These are phyloP conservation scores for Himalopsyche japonica DNA, from an alignment of 2,888 invertebrate genomes.

Conservation along the genomic window DNA sequence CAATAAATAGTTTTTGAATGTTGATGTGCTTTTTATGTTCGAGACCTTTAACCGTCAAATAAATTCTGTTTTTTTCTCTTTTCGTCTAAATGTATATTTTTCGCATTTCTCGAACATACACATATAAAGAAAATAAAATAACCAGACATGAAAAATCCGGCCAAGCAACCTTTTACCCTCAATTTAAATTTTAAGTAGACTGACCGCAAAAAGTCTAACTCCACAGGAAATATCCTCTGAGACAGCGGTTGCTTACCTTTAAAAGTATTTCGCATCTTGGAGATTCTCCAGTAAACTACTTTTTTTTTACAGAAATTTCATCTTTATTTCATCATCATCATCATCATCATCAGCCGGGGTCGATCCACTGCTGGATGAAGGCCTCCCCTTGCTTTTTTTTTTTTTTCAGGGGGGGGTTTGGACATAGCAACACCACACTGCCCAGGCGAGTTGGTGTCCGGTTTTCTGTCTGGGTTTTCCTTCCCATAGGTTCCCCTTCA, in stretches of 20 bases:
- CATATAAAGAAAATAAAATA: background rate
- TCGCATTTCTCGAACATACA: background rate
- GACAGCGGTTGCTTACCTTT: background rate
- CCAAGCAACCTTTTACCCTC: background rate
- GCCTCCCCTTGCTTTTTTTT: too few relatives aligned
- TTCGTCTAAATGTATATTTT: background rate
- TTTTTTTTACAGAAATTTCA: background rate
- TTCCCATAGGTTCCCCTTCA: too few relatives aligned
- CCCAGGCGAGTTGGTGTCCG: too few relatives aligned
- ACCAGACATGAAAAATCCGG: background rate
- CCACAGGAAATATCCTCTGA: background rate
- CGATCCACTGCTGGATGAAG: too few relatives aligned
- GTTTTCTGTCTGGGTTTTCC: too few relatives aligned
- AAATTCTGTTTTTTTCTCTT: background rate
- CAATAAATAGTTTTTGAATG: too few relatives aligned
- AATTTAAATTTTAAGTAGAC: slow-evolving; percentile 29
- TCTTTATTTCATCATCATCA: too few relatives aligned
- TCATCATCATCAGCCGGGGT: too few relatives aligned
- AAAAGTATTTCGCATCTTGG: too few relatives aligned
- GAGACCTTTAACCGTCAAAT: background rate
- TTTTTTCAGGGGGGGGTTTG: too few relatives aligned
- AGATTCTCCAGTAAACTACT: background rate
- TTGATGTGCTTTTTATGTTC: background rate
- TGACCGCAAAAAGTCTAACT: slow-evolving; percentile 20
- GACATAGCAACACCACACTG: too few relatives aligned